A percentile compares a stretch with the other conserved stretches of the same genome.
phyloP scores from a whole-genome alignment of 1,140 invertebrate genomes.

The Centruroides vittatus region DNA sequence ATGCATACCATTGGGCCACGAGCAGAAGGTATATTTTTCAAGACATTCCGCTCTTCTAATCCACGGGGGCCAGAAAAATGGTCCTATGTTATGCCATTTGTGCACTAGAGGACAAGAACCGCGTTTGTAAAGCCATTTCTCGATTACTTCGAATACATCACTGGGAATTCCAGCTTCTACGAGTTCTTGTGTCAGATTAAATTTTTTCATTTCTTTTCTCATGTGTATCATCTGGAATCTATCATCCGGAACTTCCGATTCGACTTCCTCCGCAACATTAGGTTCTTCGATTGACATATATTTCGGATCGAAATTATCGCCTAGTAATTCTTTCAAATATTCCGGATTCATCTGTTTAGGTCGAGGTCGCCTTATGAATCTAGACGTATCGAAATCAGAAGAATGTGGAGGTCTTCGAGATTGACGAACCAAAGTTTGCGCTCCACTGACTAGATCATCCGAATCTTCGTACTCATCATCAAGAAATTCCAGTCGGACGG shows the following conservation, averaged over 20 bases:
- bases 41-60: conserved; percentile 26
- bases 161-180: background rate
- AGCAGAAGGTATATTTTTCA: conserved; percentile 20
- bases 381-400: too few relatives aligned
- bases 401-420: too few relatives aligned
- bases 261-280: too few relatives aligned
- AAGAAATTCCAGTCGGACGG: too few relatives aligned
- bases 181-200: conserved; percentile 5
- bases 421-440: too few relatives aligned
- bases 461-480: too few relatives aligned
- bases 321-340: conserved; percentile 6
- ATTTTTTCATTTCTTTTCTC: too few relatives aligned
- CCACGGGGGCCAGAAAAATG: conserved; percentile 30
- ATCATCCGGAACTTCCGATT: too few relatives aligned
- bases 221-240: too few relatives aligned
- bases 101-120: conserved; percentile 28
- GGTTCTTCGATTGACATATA: conserved; percentile 18
- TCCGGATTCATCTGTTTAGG: conserved; percentile 9
- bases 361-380: background rate
- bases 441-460: too few relatives aligned
- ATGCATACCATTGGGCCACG: conserved; percentile 33
- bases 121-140: conserved; percentile 11
- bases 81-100: conserved; percentile 30
- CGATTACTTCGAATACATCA: background rate
- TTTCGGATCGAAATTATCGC: conserved; percentile 9